phyloP scores from a whole-genome alignment of 2,888 invertebrate genomes.

The Cylloceria caligata region DNA sequence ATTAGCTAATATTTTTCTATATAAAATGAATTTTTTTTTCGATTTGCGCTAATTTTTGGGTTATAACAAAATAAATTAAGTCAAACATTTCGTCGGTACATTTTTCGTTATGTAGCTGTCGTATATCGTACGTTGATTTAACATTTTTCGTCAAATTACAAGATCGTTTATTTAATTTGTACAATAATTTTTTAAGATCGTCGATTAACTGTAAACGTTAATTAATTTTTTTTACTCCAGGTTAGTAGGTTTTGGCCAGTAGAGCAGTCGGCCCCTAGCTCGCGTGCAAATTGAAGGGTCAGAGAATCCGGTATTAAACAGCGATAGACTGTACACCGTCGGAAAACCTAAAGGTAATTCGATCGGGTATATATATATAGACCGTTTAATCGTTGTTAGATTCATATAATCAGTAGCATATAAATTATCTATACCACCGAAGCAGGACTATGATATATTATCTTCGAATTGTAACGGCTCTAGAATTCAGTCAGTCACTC shows the following conservation, averaged over 20 bases:
- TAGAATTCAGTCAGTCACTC: slow-evolving; percentile 62
- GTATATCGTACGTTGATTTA: too few relatives aligned
- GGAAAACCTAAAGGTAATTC: slow-evolving; percentile 35
- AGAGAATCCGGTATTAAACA: slow-evolving; percentile 18
- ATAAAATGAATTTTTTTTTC: too few relatives aligned
- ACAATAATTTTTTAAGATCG: not conserved
- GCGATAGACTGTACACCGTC: slow-evolving; percentile 34
- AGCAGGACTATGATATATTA: slow-evolving; percentile 45
- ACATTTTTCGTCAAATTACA: too few relatives aligned
- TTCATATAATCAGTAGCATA: slow-evolving; percentile 47
- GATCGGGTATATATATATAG: slow-evolving; percentile 2
- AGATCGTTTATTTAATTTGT: too few relatives aligned
- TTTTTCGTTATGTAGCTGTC: too few relatives aligned
- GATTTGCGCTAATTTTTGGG: too few relatives aligned
- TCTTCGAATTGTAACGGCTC: slow-evolving; percentile 73
- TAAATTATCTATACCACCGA: slow-evolving; percentile 49
- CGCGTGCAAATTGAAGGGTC: slow-evolving; percentile 16
- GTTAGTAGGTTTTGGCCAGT: slow-evolving; percentile 9
- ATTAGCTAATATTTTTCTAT: too few relatives aligned
- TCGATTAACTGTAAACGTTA: not conserved
- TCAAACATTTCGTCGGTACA: too few relatives aligned
- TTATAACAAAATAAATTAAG: too few relatives aligned
- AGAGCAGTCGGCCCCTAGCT: slow-evolving; percentile 24
- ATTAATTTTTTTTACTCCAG: not conserved
- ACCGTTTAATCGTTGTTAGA: slow-evolving; percentile 47